These are phyloP conservation scores for Apeira syringaria DNA, from an alignment of 2,888 invertebrate genomes.

Conservation along the genomic window DNA sequence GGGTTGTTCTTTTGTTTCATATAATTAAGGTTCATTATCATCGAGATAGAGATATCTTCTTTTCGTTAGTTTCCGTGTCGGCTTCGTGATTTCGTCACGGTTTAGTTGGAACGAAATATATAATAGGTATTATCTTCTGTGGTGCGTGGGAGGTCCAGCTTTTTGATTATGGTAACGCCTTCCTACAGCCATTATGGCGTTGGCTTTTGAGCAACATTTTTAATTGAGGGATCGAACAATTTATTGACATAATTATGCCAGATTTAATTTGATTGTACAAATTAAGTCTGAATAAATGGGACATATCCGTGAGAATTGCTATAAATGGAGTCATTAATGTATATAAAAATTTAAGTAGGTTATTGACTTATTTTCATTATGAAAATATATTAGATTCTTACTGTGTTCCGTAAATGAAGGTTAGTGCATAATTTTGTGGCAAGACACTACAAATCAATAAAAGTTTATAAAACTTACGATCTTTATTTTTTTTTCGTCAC, in stretches of 20 bases:
- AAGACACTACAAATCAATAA: too few species aligned
- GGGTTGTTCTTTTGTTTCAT: slow-evolving; percentile 26
- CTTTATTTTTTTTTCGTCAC: too few species aligned
- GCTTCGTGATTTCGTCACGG: slow-evolving; percentile 26
- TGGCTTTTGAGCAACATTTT: slow-evolving; percentile 11
- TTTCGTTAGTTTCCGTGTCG: slow-evolving; percentile 18
- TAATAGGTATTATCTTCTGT: slow-evolving; percentile 19
- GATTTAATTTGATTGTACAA: slow-evolving; percentile 4
- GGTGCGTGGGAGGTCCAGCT: slow-evolving; percentile 31
- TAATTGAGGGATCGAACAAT: slow-evolving; percentile 18
- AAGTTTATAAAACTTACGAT: too few species aligned
- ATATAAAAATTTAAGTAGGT: too few species aligned
- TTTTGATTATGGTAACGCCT: slow-evolving; percentile 23
- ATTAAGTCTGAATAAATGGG: slow-evolving; percentile 5
- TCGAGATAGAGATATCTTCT: slow-evolving; percentile 25
- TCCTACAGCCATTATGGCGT: slow-evolving; percentile 18
- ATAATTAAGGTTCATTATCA: slow-evolving; percentile 28
- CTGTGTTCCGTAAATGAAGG: too few species aligned
- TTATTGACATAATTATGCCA: slow-evolving; percentile 15
- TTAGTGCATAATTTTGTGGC: too few species aligned
- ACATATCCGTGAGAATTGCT: slow-evolving; percentile 6
- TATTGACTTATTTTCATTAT: too few species aligned
- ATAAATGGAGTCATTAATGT: too few species aligned
- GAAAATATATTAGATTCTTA: too few species aligned
- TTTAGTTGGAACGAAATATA: slow-evolving; percentile 26